phyloP scores from a whole-genome alignment of 1,140 invertebrate species.

The Halictus rubicundus region DNA sequence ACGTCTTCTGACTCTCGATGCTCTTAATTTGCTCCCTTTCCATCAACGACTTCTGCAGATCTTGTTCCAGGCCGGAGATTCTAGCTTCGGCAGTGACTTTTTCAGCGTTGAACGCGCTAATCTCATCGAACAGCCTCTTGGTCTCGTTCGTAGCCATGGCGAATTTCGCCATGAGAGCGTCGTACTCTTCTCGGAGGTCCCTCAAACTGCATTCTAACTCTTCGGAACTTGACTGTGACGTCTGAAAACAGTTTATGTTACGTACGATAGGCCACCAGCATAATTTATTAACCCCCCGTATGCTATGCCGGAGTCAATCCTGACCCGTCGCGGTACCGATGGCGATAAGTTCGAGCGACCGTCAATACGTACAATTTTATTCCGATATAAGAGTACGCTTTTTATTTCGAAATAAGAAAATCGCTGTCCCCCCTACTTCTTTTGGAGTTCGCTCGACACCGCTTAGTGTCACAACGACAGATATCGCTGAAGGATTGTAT shows the following conservation, averaged over 20 bases:
- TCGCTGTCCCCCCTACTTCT: too few species aligned
- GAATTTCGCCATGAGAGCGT: constrained; percentile 62
- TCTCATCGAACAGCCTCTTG: constrained; percentile 66
- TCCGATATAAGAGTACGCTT: too few species aligned
- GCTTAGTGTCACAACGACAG: too few species aligned
- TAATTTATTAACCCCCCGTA: too few species aligned
- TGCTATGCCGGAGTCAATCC: too few species aligned
- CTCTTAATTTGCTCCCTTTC: constrained; percentile 61
- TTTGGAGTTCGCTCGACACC: too few species aligned
- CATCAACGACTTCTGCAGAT: constrained; percentile 58
- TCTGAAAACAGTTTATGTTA: constrained; percentile 43
- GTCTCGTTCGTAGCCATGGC: constrained; percentile 65
- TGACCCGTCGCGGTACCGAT: too few species aligned
- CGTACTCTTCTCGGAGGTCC: constrained; percentile 39
- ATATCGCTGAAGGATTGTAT: too few species aligned
- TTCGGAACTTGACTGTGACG: constrained; percentile 57
- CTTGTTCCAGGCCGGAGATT: constrained; percentile 68
- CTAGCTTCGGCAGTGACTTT: constrained; percentile 64
- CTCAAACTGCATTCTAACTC: constrained; percentile 47
- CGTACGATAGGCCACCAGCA: not conserved
- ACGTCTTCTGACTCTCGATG: constrained; percentile 58
- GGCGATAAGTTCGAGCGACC: too few species aligned
- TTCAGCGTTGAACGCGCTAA: constrained; percentile 69
- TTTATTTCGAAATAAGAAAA: too few species aligned
- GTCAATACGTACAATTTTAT: too few species aligned